Evolutionary conservation across 1,140 invertebrate species (phyloP).

Genomic region (Cydia amplana): DNA sequence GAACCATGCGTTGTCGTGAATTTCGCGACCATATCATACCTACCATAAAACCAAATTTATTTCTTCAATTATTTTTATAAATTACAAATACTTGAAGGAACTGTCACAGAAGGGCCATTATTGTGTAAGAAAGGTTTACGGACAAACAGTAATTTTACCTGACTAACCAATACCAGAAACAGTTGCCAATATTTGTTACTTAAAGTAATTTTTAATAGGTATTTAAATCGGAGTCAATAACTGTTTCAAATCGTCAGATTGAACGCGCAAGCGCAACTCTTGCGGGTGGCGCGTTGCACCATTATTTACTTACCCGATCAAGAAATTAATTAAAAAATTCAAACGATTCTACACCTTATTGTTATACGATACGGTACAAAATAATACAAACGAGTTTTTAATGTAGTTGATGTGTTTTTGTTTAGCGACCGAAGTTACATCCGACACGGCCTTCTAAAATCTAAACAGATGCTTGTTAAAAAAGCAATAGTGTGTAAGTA

Average conservation of each 20-base stretch:
- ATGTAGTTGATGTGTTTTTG: background rate
- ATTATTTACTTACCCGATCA: background rate
- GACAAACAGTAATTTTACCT: background rate
- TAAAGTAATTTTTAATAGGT: constrained; percentile 5
- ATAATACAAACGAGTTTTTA: background rate
- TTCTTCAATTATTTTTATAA: too few relatives aligned
- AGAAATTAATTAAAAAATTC: background rate
- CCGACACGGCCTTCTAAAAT: background rate
- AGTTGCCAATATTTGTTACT: background rate
- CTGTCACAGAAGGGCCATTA: too few relatives aligned
- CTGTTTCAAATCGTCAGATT: constrained; percentile 5
- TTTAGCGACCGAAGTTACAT: background rate
- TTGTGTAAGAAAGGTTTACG: too few relatives aligned
- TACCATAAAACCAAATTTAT: too few relatives aligned
- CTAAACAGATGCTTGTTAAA: background rate
- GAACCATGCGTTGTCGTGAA: too few relatives aligned
- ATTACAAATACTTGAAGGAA: too few relatives aligned
- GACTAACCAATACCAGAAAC: background rate
- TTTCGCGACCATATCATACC: too few relatives aligned
- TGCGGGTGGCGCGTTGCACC: background rate
- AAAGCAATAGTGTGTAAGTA: constrained; percentile 1
- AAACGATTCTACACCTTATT: background rate
- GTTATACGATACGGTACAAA: background rate
- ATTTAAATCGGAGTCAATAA: background rate
- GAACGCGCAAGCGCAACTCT: background rate